Evolutionary conservation across 2,797 vertebrate species (phyloP).

Genomic region (Gallinago stenura): DNA sequence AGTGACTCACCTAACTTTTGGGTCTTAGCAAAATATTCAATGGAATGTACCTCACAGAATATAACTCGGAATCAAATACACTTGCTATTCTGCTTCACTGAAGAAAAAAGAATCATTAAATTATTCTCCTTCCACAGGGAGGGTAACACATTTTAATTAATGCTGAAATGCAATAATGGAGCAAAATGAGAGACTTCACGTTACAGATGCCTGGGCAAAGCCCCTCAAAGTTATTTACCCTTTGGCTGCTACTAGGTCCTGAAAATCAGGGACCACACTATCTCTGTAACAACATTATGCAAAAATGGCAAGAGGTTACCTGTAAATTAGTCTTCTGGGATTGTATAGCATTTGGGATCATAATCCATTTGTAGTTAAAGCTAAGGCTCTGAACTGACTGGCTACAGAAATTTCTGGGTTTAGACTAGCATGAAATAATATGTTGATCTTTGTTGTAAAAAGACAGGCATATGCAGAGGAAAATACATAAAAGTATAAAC

Average conservation of each 20-base stretch:
- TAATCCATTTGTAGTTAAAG: not conserved
- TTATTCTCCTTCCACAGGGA: not conserved
- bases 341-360: not conserved
- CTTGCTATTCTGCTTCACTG: not conserved
- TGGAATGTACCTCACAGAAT: not conserved
- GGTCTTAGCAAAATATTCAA: not conserved
- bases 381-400: not conserved
- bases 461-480: not conserved
- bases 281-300: not conserved
- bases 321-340: not conserved
- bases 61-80: no score
- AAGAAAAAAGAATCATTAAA: not conserved
- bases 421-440: not conserved
- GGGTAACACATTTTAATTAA: not conserved
- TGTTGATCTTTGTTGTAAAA: constrained; percentile 1
- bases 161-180: not conserved
- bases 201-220: not conserved
- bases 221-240: not conserved
- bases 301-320: not conserved
- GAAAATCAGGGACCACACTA: not conserved
- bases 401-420: not conserved
- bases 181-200: not conserved
- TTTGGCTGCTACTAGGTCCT: not conserved
- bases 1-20: not conserved
- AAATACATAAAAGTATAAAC: not conserved